Base-by-base conservation (phyloP, 2,113 vertebrate genomes). In the Cryptoleucopteryx plumbea region DNA sequence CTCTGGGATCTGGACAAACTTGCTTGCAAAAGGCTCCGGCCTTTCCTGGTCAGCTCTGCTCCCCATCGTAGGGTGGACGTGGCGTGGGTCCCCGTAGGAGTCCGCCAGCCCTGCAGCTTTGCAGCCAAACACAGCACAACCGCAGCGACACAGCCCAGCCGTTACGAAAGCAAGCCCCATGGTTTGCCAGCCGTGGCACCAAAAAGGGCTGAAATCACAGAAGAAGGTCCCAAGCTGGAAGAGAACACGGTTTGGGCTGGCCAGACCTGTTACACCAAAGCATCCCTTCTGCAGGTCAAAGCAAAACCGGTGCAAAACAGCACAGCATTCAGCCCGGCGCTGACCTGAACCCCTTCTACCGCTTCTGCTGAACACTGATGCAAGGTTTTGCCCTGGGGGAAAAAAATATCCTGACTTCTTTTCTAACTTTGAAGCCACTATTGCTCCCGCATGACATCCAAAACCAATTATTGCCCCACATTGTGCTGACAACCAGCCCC, bases 271-370 rank as follows among this genome's bases (percentile, higher is more conserved):
- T 10, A 50, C 13, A 59, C 5, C 40, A 52, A 38, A 83, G 47
- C 67, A 65, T 15, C 26, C 17, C 19, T 56, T 27, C 45, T 36
- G 27, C 0, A 13, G 22, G 11, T 21, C 58, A 65, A 23, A 94
- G 58, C 26, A 59, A 65, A 50, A 8, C 12, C 1, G 0, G 8
- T 22, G 22, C 36, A 45, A 9, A 90, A 13, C 17, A 79, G 38
- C 0, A 0, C 84, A 50, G 32, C 21, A 3, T 29, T 21, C 14
- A 14, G 23, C 9, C 20, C 0, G 0, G 32, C 2, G 6, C 48
- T 29, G 26, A n/a, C 27, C 21, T 10, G 8, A 40, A 26, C 21
- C 4, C 23, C 27, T 82, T 29, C 62, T 73, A 61, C 38, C 31
- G 29, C 62, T 15, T 47, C 50, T 42, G 52, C 63, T 10, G 34